Base-by-base conservation (phyloP, 1,140 invertebrate genomes). In the Neodiprion pinetum region DNA sequence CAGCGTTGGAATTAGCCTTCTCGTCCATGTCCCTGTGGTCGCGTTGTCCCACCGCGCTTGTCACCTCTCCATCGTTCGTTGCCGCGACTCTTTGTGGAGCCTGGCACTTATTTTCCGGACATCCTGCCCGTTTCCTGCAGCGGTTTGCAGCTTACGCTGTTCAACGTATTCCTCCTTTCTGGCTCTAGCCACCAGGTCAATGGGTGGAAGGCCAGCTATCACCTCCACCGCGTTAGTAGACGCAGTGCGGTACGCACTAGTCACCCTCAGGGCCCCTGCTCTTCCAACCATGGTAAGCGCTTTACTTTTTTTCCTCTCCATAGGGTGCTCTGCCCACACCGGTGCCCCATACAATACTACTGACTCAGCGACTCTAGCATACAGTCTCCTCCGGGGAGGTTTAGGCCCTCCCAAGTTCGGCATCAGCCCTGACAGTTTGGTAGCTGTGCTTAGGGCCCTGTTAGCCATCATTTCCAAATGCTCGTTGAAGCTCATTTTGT, bases 161-260 rank as follows among this genome's bases (percentile, higher is more conserved):
- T 49, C 71, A 40, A 68, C 9, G 9, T 14, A 53, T 53, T 53
- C 14, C 50, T 53, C 50, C 14, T 11, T 12, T 72, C 71, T 70
- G n/a, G 61, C 67, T 49, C 49, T n/a, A 1, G 74, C 72, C 9
- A 80, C 14, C 28, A 80, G 71, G 21, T 82, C 76, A 10, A 82
- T 80, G 1, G 79, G 76, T n/a, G 75, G 76, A 11, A 67, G 74
- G 21, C 76, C 72, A 11, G 75, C 71, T 12, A 82, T 48, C 7
- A 81, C 78, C n/a, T 75, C 71, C 12, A 72, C 48, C 17, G 78
- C 79, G 21, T 74, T 74, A 21, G 70, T 73, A 1, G 77, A 78
- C 2, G 74, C 72, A 8, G 80, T 82, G 48, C 79, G 67, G 68
- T 80, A 81, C 11, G 75, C 76, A n/a, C 71, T 67, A n/a, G 71